A percentile compares a stretch with the other conserved stretches of the same genome.
Conservation (phyloP, 2,888 invertebrate genomes). For the Slavum lentiscoides region DNA sequence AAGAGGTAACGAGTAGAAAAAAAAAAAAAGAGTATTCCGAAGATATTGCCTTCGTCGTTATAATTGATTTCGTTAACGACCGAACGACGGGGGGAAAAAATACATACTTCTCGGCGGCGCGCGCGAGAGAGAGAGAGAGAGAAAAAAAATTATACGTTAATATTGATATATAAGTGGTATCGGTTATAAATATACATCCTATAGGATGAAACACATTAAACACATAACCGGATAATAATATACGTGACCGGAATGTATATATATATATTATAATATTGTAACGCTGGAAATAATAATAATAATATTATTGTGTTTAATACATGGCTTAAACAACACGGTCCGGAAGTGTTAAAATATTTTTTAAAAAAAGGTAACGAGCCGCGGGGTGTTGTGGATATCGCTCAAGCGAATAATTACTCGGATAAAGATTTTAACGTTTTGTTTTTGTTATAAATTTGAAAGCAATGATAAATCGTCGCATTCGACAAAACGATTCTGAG, state of each 20-base stretch:
- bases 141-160: constrained; percentile 24
- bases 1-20: background rate
- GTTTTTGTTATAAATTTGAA: no score
- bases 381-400: no score
- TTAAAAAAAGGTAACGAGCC: no score
- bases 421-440: no score
- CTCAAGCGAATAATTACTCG: no score
- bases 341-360: no score
- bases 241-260: constrained; percentile 46
- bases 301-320: constrained; percentile 19
- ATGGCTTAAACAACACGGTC: background rate
- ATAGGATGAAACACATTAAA: constrained; percentile 7
- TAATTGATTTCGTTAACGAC: constrained; percentile 43
- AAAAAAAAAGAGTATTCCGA: background rate
- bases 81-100: constrained; percentile 12
- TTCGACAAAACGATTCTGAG: no score
- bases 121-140: background rate
- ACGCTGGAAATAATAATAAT: background rate
- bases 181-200: background rate
- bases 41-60: constrained; percentile 31
- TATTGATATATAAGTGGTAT: background rate
- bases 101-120: constrained; percentile 12
- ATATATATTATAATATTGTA: no score
- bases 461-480: no score
- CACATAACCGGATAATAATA: constrained; percentile 41